Conservation (phyloP, 64 coral and sea anemone genomes). For the Pocillopora damicornis region DNA sequence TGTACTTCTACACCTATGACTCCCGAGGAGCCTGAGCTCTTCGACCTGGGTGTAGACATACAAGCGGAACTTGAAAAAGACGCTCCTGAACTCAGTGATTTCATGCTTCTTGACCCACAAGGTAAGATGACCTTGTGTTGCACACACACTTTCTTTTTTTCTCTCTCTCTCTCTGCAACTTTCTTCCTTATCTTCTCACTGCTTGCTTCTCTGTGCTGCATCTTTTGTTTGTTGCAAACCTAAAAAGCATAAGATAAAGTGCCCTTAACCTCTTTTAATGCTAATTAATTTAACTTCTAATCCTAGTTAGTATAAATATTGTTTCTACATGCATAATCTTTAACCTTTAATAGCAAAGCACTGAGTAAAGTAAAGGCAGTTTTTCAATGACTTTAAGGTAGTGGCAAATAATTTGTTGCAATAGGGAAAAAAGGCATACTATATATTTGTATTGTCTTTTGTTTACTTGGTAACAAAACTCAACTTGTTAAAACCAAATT, state of each 20-base stretch:
- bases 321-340: background rate
- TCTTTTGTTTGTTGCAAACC: background rate
- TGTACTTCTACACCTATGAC: constrained; percentile 96
- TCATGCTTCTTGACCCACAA: constrained; percentile 82
- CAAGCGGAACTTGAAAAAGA: constrained; percentile 81
- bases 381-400: background rate
- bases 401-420: background rate
- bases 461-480: too few relatives aligned
- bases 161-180: background rate
- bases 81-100: constrained; percentile 57
- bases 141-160: background rate
- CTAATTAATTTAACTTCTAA: constrained; percentile 10
- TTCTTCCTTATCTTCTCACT: background rate
- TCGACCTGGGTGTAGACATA: constrained; percentile 87
- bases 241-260: background rate
- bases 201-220: background rate
- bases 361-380: background rate
- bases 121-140: constrained; percentile 92
- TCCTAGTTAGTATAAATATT: background rate
- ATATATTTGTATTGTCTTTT: too few relatives aligned
- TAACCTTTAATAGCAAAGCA: background rate
- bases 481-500: too few relatives aligned
- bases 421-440: background rate
- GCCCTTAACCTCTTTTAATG: constrained; percentile 28
- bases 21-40: constrained; percentile 29